Evolutionary conservation across 2,113 vertebrate species (phyloP).

Genomic region (Periophthalmodon schlosseri): DNA sequence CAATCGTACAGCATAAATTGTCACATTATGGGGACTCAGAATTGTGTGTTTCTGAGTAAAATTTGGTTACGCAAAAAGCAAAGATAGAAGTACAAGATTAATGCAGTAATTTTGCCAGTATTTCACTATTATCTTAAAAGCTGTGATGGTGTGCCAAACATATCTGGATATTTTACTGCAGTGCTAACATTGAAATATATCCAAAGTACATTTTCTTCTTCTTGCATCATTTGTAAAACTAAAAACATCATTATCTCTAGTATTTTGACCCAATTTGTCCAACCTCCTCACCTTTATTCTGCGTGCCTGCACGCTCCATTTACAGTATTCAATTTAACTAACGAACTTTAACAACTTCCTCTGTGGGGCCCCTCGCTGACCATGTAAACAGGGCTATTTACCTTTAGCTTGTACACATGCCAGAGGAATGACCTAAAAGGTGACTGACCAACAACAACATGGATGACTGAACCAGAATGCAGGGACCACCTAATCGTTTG

Average conservation of each 20-base stretch:
- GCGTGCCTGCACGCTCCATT: not conserved
- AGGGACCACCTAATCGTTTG: constrained; percentile 68
- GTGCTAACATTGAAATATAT: not conserved
- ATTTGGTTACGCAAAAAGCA: not conserved
- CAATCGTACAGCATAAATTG: not conserved
- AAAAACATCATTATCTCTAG: not conserved
- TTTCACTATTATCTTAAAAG: not conserved
- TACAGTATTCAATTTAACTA: constrained; percentile 5
- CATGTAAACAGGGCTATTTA: constrained; percentile 31
- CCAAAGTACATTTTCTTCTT: not conserved
- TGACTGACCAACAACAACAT: constrained; percentile 44
- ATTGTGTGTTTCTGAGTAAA: not conserved
- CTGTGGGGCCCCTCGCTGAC: not conserved
- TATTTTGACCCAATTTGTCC: not conserved
- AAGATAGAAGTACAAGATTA: not conserved
- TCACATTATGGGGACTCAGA: not conserved
- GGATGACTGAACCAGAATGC: constrained; percentile 77
- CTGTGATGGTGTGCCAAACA: not conserved
- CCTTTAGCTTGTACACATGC: constrained; percentile 12
- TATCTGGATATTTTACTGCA: not conserved
- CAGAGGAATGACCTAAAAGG: constrained; percentile 44
- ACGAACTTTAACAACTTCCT: not conserved
- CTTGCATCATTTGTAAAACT: not conserved
- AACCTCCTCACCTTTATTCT: not conserved
- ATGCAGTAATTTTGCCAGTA: not conserved